Evolutionary conservation across 2,113 vertebrate genomes (phyloP).

Genomic region (Fregetta grallaria): DNA sequence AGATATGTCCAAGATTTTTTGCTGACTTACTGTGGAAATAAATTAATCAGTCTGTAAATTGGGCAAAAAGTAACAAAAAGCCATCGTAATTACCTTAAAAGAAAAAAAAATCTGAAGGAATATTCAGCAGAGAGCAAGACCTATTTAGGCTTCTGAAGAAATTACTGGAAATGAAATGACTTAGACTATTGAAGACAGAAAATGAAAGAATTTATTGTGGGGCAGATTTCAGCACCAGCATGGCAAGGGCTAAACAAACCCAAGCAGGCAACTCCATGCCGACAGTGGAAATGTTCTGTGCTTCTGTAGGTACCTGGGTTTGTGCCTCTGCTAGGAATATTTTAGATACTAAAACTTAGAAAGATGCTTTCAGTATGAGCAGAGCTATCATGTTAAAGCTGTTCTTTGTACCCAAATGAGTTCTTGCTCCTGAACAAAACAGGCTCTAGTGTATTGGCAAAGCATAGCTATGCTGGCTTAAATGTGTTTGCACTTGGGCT

Average conservation of each 20-base stretch:
- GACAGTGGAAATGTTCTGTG: neutral
- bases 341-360: neutral
- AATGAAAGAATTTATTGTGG: neutral
- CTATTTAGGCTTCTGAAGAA: neutral
- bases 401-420: fast-evolving
- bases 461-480: neutral
- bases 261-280: neutral
- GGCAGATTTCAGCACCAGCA: neutral
- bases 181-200: neutral
- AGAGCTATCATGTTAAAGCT: neutral
- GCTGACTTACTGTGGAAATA: neutral
- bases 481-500: neutral
- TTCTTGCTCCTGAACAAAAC: neutral
- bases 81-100: neutral
- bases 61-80: neutral
- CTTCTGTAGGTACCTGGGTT: neutral
- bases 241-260: neutral
- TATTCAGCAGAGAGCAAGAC: neutral
- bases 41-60: neutral
- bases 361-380: neutral
- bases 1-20: neutral
- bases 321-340: neutral
- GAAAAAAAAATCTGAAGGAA: neutral
- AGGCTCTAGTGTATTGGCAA: neutral
- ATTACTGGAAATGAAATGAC: neutral